These are phyloP conservation scores for Trichacis sp. DNA, from an alignment of 2,888 invertebrate species.

Conservation along the genomic window DNA sequence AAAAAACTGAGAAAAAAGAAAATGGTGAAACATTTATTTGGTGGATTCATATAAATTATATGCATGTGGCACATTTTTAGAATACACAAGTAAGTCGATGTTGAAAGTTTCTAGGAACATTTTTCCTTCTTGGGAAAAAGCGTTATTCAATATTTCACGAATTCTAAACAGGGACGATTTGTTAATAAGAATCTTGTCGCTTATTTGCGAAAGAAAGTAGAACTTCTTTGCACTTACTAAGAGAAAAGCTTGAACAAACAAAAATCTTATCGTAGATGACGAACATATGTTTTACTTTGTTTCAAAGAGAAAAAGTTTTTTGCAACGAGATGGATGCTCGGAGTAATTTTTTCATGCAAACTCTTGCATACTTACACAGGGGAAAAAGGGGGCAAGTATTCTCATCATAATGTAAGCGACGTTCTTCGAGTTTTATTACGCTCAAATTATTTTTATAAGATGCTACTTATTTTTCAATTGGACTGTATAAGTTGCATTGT, in stretches of 20 bases:
- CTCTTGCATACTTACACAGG: too few species aligned
- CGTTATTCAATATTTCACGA: background rate
- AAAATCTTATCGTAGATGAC: conserved; percentile 16
- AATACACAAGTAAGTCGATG: too few species aligned
- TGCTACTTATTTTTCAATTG: too few species aligned
- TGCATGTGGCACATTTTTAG: too few species aligned
- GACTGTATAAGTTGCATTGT: too few species aligned
- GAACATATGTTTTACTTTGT: conserved; percentile 19
- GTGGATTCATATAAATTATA: too few species aligned
- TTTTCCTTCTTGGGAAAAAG: background rate
- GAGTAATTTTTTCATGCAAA: conserved; percentile 13
- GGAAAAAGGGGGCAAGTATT: conserved; percentile 15
- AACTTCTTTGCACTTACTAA: conserved; percentile 11
- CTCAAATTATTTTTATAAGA: background rate
- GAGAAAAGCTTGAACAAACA: conserved; percentile 27
- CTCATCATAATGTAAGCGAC: conserved; percentile 15
- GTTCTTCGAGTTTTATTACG: conserved; percentile 13
- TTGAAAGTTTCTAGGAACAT: too few species aligned
- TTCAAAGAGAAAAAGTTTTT: conserved; percentile 10
- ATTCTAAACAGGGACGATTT: too few species aligned
- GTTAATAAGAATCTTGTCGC: conserved; percentile 38
- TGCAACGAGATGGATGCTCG: background rate
- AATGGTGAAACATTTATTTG: too few species aligned
- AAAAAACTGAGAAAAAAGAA: too few species aligned
- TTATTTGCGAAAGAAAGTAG: conserved; percentile 17